phyloP scores from a whole-genome alignment of 2,113 vertebrate genomes.

The Ursus arctos region DNA sequence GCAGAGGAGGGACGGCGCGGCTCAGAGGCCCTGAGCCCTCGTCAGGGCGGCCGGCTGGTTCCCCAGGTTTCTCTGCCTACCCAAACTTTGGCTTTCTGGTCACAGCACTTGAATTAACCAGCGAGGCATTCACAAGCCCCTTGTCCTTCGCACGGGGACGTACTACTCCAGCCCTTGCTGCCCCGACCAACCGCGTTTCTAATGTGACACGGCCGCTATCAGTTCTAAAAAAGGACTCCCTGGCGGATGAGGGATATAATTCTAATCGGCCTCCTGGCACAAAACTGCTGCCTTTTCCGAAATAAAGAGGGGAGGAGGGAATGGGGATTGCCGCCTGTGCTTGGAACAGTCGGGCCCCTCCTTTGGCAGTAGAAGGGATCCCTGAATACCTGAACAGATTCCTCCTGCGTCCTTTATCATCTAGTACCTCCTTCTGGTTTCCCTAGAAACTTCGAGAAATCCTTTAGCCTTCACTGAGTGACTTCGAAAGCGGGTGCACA shows the following conservation, averaged over 20 bases:
- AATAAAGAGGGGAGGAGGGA: accelerated
- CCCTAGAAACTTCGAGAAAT: neutral
- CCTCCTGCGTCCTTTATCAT: neutral
- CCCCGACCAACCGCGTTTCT: neutral
- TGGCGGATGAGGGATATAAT: accelerated
- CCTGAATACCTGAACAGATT: neutral
- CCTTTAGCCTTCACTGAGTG: neutral
- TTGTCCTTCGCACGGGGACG: accelerated
- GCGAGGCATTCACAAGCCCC: accelerated
- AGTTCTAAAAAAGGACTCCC: neutral
- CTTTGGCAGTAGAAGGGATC: neutral
- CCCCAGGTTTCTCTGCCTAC: neutral
- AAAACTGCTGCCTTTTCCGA: neutral
- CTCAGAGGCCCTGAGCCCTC: neutral
- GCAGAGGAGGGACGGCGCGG: accelerated
- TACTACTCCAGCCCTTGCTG: neutral
- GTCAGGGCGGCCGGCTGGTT: accelerated
- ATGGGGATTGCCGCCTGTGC: accelerated
- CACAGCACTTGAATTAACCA: accelerated
- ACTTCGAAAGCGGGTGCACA: neutral
- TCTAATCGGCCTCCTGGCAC: accelerated
- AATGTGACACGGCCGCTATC: accelerated
- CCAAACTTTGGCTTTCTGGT: neutral
- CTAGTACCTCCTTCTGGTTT: too few species aligned
- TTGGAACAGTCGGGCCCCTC: too few species aligned